Conservation (phyloP, 2,113 vertebrate genomes). For the Mungos mungo region DNA sequence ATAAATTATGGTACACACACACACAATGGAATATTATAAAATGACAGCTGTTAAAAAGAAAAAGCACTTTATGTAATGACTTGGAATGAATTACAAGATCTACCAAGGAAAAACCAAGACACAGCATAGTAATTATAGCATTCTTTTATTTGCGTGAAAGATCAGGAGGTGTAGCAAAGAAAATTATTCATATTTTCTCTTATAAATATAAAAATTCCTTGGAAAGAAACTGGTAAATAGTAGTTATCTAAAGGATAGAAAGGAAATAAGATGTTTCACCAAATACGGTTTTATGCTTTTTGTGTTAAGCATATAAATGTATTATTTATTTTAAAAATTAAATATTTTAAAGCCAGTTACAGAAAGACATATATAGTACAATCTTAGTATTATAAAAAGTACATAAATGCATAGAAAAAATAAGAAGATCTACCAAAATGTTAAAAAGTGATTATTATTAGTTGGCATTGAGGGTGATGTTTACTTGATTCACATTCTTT, state of each 20-base stretch:
- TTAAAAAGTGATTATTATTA: constrained; percentile 7
- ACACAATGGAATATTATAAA: neutral
- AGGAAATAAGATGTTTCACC: neutral
- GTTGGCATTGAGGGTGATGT: neutral
- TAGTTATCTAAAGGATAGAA: neutral
- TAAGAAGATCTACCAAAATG: neutral
- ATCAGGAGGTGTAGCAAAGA: neutral
- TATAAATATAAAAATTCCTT: constrained; percentile 21
- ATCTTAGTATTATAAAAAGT: constrained; percentile 6
- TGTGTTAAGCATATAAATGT: neutral
- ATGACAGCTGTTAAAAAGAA: neutral
- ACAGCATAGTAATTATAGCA: neutral
- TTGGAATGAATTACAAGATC: neutral
- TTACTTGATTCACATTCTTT: constrained; percentile 17
- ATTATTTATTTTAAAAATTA: neutral
- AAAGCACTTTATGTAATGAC: neutral
- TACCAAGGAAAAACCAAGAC: neutral
- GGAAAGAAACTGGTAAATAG: neutral
- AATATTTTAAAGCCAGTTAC: constrained; percentile 32
- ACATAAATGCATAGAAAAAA: neutral
- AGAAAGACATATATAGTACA: neutral
- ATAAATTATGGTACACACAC: neutral
- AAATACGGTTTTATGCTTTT: neutral
- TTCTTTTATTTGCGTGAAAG: neutral
- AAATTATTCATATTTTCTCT: constrained; percentile 14